Evolutionary conservation across 1,140 invertebrate genomes (phyloP).

Genomic region (Gyrodactylus salaris): DNA sequence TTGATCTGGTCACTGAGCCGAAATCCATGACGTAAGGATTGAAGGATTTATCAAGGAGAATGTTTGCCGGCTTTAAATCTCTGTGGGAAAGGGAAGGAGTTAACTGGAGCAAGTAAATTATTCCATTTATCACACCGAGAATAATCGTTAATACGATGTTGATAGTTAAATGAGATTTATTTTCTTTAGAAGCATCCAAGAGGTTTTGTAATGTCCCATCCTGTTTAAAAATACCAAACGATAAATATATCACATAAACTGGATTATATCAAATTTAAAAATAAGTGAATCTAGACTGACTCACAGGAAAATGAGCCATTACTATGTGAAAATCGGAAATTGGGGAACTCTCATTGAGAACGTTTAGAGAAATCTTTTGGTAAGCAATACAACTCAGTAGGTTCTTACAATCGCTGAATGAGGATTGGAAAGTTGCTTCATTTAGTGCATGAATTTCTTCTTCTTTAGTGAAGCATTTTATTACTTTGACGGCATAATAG

Average conservation of each 20-base stretch:
- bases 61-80: neutral
- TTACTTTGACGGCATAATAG: neutral
- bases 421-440: neutral
- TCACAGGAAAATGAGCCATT: neutral
- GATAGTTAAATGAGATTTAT: neutral
- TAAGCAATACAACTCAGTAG: neutral
- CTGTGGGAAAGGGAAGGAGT: neutral
- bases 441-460: neutral
- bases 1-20: neutral
- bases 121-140: neutral
- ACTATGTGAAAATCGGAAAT: neutral
- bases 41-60: neutral
- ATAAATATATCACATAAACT: too few species aligned
- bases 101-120: neutral
- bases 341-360: neutral
- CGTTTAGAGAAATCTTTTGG: neutral
- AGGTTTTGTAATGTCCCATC: neutral
- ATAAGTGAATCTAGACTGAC: too few species aligned
- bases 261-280: too few species aligned
- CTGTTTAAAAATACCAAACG: too few species aligned
- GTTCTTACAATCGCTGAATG: neutral
- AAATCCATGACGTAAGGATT: neutral
- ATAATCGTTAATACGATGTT: neutral
- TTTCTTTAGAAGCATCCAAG: neutral
- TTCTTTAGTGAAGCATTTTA: neutral